These are phyloP conservation scores for Okamejei kenojei DNA, from an alignment of 2,797 vertebrate genomes.

Conservation along the genomic window DNA sequence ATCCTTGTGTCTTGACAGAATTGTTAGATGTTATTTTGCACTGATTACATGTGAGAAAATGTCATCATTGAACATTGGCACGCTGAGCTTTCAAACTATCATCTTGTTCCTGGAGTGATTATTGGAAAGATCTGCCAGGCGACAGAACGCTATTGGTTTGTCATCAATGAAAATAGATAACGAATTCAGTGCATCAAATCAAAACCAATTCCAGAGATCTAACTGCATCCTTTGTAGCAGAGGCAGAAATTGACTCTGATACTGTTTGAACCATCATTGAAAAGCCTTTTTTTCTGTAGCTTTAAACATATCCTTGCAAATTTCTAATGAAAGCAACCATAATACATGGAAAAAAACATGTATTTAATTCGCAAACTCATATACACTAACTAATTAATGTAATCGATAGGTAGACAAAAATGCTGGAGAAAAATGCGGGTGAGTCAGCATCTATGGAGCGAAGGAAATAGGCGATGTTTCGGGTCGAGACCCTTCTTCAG, in stretches of 20 bases:
- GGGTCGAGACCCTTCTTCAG: too few relatives aligned
- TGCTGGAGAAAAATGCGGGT: too few relatives aligned
- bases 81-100: background rate
- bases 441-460: too few relatives aligned
- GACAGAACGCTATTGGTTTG: too few relatives aligned
- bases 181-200: background rate
- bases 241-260: background rate
- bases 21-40: background rate
- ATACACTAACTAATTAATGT: background rate
- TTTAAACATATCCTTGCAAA: background rate
- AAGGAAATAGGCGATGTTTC: too few relatives aligned
- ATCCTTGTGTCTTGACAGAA: background rate
- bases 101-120: background rate
- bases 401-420: too few relatives aligned
- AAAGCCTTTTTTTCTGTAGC: background rate
- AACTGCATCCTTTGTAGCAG: background rate
- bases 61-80: background rate
- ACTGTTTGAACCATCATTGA: background rate
- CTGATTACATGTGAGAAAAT: background rate
- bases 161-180: background rate
- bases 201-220: background rate
- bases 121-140: background rate
- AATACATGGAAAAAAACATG: background rate
- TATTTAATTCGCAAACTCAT: background rate
- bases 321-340: too few relatives aligned